phyloP scores from a whole-genome alignment of 2,113 vertebrate genomes.

The Alligator sinensis region DNA sequence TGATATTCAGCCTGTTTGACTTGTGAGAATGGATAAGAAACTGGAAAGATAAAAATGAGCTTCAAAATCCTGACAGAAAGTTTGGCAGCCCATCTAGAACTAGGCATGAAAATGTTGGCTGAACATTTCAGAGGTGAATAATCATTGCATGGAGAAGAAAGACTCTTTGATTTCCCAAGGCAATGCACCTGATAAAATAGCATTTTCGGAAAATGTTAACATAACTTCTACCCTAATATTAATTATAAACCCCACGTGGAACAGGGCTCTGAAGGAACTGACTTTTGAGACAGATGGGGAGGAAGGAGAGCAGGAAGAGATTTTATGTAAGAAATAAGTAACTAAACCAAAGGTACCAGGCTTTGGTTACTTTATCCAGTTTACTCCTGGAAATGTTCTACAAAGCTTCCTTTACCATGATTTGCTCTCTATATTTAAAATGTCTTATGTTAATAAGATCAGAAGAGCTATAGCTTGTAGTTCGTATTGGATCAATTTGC shows the following conservation, averaged over 20 bases:
- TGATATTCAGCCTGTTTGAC: not conserved
- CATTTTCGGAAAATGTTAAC: not conserved
- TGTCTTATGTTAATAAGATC: not conserved
- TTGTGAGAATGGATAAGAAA: not conserved
- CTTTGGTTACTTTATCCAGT: not conserved
- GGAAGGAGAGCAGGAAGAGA: not conserved
- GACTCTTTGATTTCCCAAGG: accelerated
- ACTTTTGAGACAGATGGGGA: not conserved
- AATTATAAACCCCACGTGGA: not conserved
- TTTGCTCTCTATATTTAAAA: not conserved
- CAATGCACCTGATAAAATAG: not conserved
- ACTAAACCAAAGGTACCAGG: not conserved
- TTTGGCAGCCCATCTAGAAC: not conserved
- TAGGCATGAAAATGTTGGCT: not conserved
- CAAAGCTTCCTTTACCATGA: not conserved
- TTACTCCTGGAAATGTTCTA: not conserved
- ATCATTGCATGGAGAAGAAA: not conserved
- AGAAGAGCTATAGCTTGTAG: not conserved
- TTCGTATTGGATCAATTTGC: not conserved
- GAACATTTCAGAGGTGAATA: not conserved
- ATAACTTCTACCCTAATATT: not conserved
- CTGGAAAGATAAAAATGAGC: not conserved
- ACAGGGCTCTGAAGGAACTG: not conserved
- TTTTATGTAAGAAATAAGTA: not conserved
- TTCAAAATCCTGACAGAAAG: not conserved